A percentile compares a stretch with the other conserved stretches of the same genome.
Conservation (phyloP, 2,888 invertebrate genomes). For the Pammene aurita region DNA sequence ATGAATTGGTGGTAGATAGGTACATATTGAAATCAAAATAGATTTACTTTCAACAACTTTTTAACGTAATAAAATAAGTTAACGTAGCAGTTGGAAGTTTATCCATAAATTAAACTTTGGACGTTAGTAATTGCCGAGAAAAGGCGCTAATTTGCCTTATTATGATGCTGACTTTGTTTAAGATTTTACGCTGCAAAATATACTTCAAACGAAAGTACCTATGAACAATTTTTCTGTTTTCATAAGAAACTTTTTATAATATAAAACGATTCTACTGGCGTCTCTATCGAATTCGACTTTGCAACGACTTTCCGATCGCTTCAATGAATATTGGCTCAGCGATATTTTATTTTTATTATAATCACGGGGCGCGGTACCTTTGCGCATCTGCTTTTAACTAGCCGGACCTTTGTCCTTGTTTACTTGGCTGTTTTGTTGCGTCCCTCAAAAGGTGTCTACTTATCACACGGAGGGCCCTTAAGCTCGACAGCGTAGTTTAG, state of each 20-base stretch:
- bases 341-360: slow-evolving; percentile 14
- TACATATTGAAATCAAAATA: background rate
- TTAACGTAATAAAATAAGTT: no score
- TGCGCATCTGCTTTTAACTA: slow-evolving; percentile 20
- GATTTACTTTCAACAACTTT: background rate
- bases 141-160: no score
- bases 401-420: slow-evolving; percentile 47
- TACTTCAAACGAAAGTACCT: no score
- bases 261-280: background rate
- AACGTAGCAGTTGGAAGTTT: no score
- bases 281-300: background rate
- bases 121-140: no score
- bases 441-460: slow-evolving; percentile 57
- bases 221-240: no score
- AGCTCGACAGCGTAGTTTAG: slow-evolving; percentile 65
- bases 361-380: slow-evolving; percentile 7
- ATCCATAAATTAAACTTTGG: no score
- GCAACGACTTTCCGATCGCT: slow-evolving; percentile 1
- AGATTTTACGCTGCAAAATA: no score
- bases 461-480: slow-evolving; percentile 66
- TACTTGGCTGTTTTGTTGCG: slow-evolving; percentile 53
- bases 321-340: slow-evolving; percentile 1
- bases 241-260: no score
- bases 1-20: background rate
- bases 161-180: no score